phyloP scores from a whole-genome alignment of 2,113 vertebrate genomes.

The Chlorodrepanis virens region DNA sequence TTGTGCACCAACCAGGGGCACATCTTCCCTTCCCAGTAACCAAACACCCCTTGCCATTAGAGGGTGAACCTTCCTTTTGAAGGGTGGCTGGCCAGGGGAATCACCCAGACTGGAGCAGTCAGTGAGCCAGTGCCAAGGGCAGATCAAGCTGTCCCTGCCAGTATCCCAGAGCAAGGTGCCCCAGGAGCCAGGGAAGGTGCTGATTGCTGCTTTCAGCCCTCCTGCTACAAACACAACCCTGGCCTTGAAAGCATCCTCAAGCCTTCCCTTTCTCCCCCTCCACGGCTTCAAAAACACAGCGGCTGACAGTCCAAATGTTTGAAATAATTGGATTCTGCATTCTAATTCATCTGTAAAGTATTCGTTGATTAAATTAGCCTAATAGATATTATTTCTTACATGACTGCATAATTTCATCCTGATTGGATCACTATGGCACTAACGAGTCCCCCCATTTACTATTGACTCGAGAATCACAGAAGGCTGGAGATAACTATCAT shows the following conservation, averaged over 20 bases:
- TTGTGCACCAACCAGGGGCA: not conserved
- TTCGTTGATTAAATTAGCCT: conserved; percentile 97
- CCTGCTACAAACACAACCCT: conserved; percentile 51
- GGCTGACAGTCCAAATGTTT: conserved; percentile 82
- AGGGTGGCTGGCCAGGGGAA: not conserved
- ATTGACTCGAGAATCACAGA: conserved; percentile 82
- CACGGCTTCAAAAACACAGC: conserved; percentile 21
- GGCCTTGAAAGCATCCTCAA: conserved; percentile 47
- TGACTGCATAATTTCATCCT: conserved; percentile 86
- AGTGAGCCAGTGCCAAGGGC: not conserved
- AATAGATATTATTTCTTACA: conserved; percentile 95
- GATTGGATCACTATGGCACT: conserved; percentile 76
- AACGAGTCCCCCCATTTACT: conserved; percentile 87
- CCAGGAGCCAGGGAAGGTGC: conserved; percentile 25
- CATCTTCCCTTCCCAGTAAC: not conserved
- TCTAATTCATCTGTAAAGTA: conserved; percentile 95
- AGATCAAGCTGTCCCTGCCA: conserved; percentile 4
- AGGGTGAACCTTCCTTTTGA: not conserved
- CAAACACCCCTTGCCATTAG: not conserved
- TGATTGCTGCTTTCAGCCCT: conserved; percentile 30
- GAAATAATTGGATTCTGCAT: conserved; percentile 94
- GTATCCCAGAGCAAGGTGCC: not conserved
- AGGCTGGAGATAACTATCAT: conserved; percentile 72
- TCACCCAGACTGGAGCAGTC: not conserved
- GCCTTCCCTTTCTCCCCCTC: not conserved